phyloP scores from a whole-genome alignment of 1,140 invertebrate genomes.

The Cotesia glomerata region DNA sequence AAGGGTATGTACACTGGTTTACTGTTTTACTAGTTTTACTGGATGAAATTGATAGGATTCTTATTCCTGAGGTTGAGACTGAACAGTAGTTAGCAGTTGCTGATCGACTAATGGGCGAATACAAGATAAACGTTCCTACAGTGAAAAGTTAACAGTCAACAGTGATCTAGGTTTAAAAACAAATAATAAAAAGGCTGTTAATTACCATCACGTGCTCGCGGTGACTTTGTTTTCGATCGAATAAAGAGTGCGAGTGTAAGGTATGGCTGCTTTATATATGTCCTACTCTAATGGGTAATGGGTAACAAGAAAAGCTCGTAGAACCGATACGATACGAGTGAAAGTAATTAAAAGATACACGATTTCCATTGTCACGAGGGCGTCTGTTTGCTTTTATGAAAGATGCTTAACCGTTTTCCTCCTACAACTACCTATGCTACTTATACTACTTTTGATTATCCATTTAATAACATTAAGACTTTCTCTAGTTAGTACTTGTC shows the following conservation, averaged over 20 bases:
- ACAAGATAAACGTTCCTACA: not conserved
- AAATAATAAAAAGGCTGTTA: not conserved
- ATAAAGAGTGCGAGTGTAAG: too few relatives aligned
- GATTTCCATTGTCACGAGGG: slow-evolving; percentile 2
- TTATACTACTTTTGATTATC: too few relatives aligned
- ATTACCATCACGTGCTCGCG: slow-evolving; percentile 3
- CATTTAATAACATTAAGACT: too few relatives aligned
- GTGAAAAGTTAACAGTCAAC: not conserved
- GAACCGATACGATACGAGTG: not conserved
- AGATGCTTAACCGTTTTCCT: not conserved
- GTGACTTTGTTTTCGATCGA: not conserved
- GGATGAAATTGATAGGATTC: not conserved
- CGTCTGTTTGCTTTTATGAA: not conserved
- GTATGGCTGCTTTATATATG: not conserved
- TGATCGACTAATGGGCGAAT: not conserved
- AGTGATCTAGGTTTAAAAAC: not conserved
- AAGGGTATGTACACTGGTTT: too few relatives aligned
- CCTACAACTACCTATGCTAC: too few relatives aligned
- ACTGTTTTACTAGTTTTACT: too few relatives aligned
- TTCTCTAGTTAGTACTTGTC: too few relatives aligned
- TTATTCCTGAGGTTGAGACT: too few relatives aligned
- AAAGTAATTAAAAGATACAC: slow-evolving; percentile 10
- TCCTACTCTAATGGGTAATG: not conserved
- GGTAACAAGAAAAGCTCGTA: not conserved
- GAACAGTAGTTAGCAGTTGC: not conserved